Base-by-base conservation (phyloP, 2,888 invertebrate genomes). In the Agrilus mali region DNA sequence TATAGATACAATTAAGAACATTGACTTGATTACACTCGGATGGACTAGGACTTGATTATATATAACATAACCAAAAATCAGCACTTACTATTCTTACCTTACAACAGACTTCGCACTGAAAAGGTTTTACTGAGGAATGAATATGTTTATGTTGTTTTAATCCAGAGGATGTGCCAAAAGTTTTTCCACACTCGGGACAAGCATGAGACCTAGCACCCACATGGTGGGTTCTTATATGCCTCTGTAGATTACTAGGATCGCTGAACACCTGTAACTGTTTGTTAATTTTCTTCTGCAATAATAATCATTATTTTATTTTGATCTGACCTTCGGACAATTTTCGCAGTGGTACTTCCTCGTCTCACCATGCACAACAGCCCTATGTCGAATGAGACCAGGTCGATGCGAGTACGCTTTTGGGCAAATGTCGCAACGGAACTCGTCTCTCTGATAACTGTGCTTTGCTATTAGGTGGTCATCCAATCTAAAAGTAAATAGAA, bases 61-160 rank as follows among this genome's bases (percentile, higher is more conserved):
- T 22, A 40, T 12, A 41, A 33, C 10, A 4, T 12, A 13, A 6
- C 6, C 14, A 36, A 36, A 15, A 2, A 31, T 22, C 3, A 16
- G 6, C 31, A 12, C 22, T 22, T 7, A n/a, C 15, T 14, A 15
- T 33, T 50, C 68, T 64, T 55, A 80, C 80, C 75, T 98, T 98
- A 63, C 86, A 85, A 73, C 98, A 98, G 53, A 95, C 90, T 65
- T 88, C 88, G 70, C 93, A 94, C 76, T 85, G 86, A 72, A 96
- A 97, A 4, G 97, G 97, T 68, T 98, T 98, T 53, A 95, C 86
- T 61, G 90, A 92, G 60, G 92, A 92, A 75, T 98, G 97, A 58
- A 98, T 98, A 71, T 98, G 97, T 31, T 94, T 93, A 71, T 98
- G 97, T 67, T 98, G 98, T 68, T 98, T 98, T 43, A 98, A 77